Base-by-base conservation (phyloP, 2,888 invertebrate species). In the Belgica antarctica region DNA sequence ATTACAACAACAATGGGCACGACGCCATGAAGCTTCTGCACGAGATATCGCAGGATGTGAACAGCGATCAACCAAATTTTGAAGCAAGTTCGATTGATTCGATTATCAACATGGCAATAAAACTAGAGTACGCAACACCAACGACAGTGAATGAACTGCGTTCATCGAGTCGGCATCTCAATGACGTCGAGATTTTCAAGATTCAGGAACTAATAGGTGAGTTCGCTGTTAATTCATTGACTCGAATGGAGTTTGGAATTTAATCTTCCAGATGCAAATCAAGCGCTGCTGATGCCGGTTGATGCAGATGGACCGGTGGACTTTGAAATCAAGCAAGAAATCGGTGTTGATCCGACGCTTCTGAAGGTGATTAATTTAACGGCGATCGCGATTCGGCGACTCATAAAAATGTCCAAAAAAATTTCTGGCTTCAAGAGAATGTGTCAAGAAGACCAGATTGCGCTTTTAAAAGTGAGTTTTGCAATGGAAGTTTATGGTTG, bases 401-500 rank as follows among this genome's bases (percentile, higher is more conserved):
- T 92, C 69, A 90, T 90, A 76, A 90, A 90, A 79, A 90, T 90
- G 89, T 88, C 90, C 0, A 91, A 91, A 77, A 90, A 89, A 77
- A 90, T 91, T 65, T 89, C 86, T 76, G 92, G 93, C 1, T 98
- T 98, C 80, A 91, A 92, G 77, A 90, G 89, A 76, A 89, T 98
- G 86, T 93, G 94, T 76, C 94, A 96, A 76, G 94, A 93, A 75
- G 96, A 97, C 79, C 96, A 97, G 81, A 87, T 94, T 68, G 86
- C 88, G 19, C 73, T 81, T 46, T 74, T 81, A 2, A 80, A 81
- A 75, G 65, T 62, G 36, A 31, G 1, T 31, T 17, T 1, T 59
- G 96, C 95, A 78, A 31, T 12, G 5, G 5, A 31, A 31, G 12
- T 12, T 31, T 31, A 47, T 4, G 2, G 8, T 4, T 52, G 52